Base-by-base conservation (phyloP, 2,113 vertebrate genomes). In the Arothron firmamentum region DNA sequence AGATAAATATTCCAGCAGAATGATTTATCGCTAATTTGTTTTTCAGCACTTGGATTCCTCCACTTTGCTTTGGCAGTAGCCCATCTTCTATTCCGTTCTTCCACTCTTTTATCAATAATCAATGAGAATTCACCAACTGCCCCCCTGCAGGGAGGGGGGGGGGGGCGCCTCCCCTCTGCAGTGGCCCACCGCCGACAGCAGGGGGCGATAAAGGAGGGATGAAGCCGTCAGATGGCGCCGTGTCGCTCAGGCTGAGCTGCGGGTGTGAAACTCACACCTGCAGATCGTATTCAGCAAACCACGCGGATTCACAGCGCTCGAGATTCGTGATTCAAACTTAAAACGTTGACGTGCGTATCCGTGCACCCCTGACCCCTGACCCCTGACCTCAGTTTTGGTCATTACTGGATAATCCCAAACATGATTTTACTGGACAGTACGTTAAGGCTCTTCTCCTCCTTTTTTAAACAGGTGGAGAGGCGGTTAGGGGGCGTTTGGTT, bases 361-460 rank as follows among this genome's bases (percentile, higher is more conserved):
- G 82, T 65, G 50, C 59, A 50, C 51, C 48, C 52, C 50, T 60
- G 23, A 78, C n/a, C n/a, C n/a, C n/a, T n/a, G n/a, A n/a, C n/a
- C n/a, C n/a, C n/a, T n/a, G n/a, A n/a, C n/a, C n/a, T n/a, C n/a
- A n/a, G 59, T 69, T 62, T 56, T 56, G 21, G 74, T 80, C 73
- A 88, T 85, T 79, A 79, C 82, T 85, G 67, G 75, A 79, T 84
- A 52, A 77, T 59, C 57, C 62, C 53, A 73, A 83, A 84, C 75
- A 80, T 75, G 65, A 67, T 64, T 78, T 67, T 47, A 81, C 74
- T 75, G 78, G 77, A 85, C 73, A 68, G 75, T 64, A 57, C 65
- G 71, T 74, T 75, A 73, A 51, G 46, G 62, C 61, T 65, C 68
- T 41, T 43, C 18, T 70, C 23, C 10, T 67, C 49, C 46, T 59